Evolutionary conservation across 1,140 invertebrate genomes (phyloP).

Genomic region (Leptinotarsa texana): DNA sequence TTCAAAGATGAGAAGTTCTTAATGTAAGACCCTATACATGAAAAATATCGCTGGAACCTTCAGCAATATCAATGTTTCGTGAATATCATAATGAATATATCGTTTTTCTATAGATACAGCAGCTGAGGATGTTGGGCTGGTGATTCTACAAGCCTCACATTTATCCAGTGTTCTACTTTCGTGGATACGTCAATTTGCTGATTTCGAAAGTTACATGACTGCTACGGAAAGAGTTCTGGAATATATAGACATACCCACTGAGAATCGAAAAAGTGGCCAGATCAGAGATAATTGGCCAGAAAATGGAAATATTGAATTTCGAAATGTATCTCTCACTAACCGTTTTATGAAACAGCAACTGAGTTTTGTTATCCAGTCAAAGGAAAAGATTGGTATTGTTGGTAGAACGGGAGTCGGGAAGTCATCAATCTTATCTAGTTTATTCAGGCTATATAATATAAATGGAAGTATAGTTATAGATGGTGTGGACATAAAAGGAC

Average conservation of each 20-base stretch:
- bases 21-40: no score
- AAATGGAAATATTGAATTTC: constrained; percentile 71
- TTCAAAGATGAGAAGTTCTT: no score
- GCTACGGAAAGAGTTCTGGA: constrained; percentile 77
- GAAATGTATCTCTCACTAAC: constrained; percentile 69
- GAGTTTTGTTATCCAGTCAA: constrained; percentile 64
- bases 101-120: background rate
- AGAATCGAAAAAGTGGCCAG: constrained; percentile 53
- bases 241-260: constrained; percentile 60
- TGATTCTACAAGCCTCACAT: background rate
- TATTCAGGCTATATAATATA: constrained; percentile 66
- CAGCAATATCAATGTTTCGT: no score
- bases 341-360: constrained; percentile 61
- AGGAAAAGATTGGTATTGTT: constrained; percentile 74
- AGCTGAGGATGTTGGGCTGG: constrained; percentile 4
- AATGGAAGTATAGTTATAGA: constrained; percentile 65
- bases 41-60: no score
- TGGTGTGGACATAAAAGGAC: constrained; percentile 60
- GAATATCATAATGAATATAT: no score
- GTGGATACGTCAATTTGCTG: constrained; percentile 52
- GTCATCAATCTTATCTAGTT: constrained; percentile 72
- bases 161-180: background rate
- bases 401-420: constrained; percentile 84
- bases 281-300: constrained; percentile 69
- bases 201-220: constrained; percentile 78